A percentile compares a stretch with the other conserved stretches of the same genome.
These are phyloP conservation scores for Dicyrtoma fusca DNA, from an alignment of 2,888 invertebrate species.

Conservation along the genomic window DNA sequence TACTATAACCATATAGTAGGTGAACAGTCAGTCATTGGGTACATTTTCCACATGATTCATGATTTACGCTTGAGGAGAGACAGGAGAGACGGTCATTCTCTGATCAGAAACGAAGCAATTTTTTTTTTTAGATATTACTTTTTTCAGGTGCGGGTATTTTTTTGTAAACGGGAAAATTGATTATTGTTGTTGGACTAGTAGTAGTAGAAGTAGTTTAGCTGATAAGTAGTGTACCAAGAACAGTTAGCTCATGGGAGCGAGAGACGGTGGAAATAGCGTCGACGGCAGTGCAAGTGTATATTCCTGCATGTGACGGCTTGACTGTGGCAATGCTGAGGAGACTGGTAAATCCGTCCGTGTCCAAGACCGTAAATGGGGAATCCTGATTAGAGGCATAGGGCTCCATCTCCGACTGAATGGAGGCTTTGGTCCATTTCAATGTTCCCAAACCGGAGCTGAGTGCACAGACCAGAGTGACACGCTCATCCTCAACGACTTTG, in stretches of 20 bases:
- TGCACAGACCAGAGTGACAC: conserved; percentile 52
- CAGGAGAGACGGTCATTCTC: background rate
- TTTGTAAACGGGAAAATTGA: background rate
- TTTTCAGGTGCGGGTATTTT: no score
- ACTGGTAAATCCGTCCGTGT: conserved; percentile 66
- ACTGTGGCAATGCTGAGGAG: conserved; percentile 57
- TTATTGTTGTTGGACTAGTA: background rate
- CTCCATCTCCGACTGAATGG: background rate
- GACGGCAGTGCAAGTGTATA: conserved; percentile 51
- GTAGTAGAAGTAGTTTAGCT: no score
- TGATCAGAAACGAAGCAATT: background rate
- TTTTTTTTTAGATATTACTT: background rate
- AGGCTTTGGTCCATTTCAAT: conserved; percentile 45
- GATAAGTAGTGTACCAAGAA: conserved; percentile 46
- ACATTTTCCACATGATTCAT: conserved; percentile 18
- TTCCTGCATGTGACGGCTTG: conserved; percentile 58
- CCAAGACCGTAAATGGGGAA: conserved; percentile 52
- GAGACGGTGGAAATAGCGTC: conserved; percentile 46
- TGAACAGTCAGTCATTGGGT: background rate
- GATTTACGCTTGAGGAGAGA: background rate
- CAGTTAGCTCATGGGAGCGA: conserved; percentile 51
- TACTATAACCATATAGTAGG: background rate
- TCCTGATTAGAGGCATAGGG: background rate
- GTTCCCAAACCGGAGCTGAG: conserved; percentile 53
- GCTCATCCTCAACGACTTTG: conserved; percentile 52